Evolutionary conservation across 2,797 vertebrate species (phyloP).

Genomic region (Poecilia wingei): DNA sequence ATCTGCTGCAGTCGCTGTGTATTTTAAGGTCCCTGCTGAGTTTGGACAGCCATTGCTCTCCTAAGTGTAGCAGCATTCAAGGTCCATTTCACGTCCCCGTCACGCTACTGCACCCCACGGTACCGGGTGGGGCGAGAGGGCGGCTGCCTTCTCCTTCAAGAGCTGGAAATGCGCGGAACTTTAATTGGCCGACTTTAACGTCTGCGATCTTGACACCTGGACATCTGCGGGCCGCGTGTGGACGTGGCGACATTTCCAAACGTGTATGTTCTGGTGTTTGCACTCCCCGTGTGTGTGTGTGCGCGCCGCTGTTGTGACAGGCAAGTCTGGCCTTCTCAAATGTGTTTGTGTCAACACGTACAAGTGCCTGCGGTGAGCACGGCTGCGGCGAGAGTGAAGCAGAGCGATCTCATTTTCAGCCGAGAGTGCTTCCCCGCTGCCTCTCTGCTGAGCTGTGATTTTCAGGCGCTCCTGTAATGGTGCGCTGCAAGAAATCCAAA

Average conservation of each 20-base stretch:
- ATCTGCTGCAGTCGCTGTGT: conserved; percentile 53
- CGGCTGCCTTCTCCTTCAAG: conserved; percentile 43
- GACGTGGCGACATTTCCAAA: conserved; percentile 14
- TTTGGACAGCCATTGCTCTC: conserved; percentile 47
- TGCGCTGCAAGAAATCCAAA: conserved; percentile 61
- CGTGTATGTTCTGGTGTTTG: conserved; percentile 18
- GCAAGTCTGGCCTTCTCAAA: conserved; percentile 18
- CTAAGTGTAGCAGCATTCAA: conserved; percentile 62
- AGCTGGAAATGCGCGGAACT: conserved; percentile 35
- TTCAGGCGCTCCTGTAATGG: conserved; percentile 53
- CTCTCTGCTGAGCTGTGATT: conserved; percentile 64
- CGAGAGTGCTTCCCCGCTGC: conserved; percentile 48
- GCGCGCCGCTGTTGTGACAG: conserved; percentile 12
- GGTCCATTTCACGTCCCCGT: conserved; percentile 73
- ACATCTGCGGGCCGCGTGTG: conserved; percentile 7
- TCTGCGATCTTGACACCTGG: conserved; percentile 2
- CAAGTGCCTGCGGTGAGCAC: conserved; percentile 46
- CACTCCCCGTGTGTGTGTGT: not conserved
- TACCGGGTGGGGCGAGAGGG: not conserved
- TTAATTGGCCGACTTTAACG: conserved; percentile 35
- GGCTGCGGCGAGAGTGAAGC: conserved; percentile 43
- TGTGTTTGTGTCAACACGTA: conserved; percentile 55
- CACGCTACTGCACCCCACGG: conserved; percentile 49
- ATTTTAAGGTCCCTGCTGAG: conserved; percentile 58
- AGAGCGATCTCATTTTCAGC: conserved; percentile 59